These are phyloP conservation scores for Baronia brevicornis DNA, from an alignment of 2,888 invertebrate species.

Conservation along the genomic window DNA sequence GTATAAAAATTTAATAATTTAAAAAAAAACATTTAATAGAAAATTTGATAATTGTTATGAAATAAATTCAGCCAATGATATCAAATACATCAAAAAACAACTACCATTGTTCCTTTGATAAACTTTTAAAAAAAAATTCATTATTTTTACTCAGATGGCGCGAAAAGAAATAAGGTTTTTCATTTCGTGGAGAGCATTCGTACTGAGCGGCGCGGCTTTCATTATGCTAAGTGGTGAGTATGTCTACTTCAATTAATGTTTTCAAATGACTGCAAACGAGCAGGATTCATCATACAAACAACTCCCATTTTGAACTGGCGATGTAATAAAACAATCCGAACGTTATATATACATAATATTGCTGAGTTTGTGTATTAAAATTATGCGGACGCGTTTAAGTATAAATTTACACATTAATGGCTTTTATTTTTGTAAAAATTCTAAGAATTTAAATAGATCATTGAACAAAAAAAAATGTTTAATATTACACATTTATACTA, in stretches of 20 bases:
- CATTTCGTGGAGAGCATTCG: slow-evolving; percentile 29
- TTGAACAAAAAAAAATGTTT: no score
- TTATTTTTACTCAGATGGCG: slow-evolving; percentile 42
- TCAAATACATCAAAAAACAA: background rate
- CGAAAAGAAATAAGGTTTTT: slow-evolving; percentile 30
- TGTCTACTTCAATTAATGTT: slow-evolving; percentile 13
- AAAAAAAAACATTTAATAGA: no score
- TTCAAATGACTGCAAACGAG: slow-evolving; percentile 9
- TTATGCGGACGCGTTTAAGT: no score
- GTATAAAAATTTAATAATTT: no score
- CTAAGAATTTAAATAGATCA: no score
- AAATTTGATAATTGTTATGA: background rate
- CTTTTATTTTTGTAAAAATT: no score
- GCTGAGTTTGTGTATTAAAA: no score
- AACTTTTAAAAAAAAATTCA: slow-evolving; percentile 10
- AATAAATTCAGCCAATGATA: background rate
- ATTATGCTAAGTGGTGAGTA: slow-evolving; percentile 64
- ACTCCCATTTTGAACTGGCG: slow-evolving; percentile 1
- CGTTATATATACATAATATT: no score
- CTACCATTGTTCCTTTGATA: background rate
- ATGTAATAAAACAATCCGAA: no score
- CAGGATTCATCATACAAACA: slow-evolving; percentile 2
- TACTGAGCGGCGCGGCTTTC: slow-evolving; percentile 39
- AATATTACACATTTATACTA: no score
- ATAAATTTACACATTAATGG: no score